These are phyloP conservation scores for Pampusana beccarii DNA, from an alignment of 2,113 vertebrate genomes.

Conservation along the genomic window DNA sequence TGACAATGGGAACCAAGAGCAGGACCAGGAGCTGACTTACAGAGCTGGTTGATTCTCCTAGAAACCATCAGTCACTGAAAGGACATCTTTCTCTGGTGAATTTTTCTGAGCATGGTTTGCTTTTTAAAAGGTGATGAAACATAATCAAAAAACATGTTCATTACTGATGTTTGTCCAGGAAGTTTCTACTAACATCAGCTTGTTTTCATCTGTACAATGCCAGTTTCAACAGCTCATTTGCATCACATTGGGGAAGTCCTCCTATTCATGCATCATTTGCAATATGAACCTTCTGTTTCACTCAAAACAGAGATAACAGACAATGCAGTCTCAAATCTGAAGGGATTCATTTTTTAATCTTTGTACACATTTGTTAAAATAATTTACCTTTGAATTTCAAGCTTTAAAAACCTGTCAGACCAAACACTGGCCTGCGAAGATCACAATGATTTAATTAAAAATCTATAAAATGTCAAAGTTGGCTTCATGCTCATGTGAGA, in stretches of 20 bases:
- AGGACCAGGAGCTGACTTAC: background rate
- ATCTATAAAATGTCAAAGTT: background rate
- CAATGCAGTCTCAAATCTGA: conserved; percentile 28
- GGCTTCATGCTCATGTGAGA: background rate
- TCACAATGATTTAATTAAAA: conserved; percentile 45
- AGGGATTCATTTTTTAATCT: background rate
- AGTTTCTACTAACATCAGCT: conserved; percentile 10
- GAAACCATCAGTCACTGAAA: background rate
- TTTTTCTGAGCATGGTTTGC: background rate
- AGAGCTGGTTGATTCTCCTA: background rate
- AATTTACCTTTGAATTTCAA: conserved; percentile 39
- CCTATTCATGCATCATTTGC: conserved; percentile 55
- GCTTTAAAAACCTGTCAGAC: conserved; percentile 28
- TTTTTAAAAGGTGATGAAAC: background rate
- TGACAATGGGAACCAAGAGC: background rate
- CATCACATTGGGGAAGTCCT: background rate
- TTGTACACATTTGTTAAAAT: conserved; percentile 31
- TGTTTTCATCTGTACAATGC: background rate
- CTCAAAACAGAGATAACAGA: conserved; percentile 53
- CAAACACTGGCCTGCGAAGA: conserved; percentile 4
- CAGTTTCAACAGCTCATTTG: conserved; percentile 9
- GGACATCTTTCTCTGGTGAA: background rate
- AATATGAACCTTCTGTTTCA: conserved; percentile 58
- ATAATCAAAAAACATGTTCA: background rate
- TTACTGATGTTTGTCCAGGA: conserved; percentile 3